Evolutionary conservation across 2,113 vertebrate genomes (phyloP).

Genomic region (Sorex fumeus): DNA sequence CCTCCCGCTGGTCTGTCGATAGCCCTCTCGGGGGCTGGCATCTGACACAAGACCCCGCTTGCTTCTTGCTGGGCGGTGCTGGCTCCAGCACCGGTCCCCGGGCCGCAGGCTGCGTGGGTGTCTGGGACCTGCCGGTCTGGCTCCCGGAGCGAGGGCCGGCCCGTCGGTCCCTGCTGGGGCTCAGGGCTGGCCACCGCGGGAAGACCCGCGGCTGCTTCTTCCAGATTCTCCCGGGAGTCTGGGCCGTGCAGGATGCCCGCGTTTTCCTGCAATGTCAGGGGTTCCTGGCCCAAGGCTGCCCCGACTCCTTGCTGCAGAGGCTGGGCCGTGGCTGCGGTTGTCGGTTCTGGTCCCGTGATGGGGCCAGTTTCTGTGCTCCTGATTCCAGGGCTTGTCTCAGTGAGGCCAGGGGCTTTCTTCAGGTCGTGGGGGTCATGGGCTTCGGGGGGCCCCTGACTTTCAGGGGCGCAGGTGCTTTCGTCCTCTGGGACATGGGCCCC

Average conservation of each 20-base stretch:
- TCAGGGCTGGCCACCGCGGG: accelerated
- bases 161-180: too few species aligned
- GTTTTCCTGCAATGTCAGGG: too few species aligned
- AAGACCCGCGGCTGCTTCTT: background rate
- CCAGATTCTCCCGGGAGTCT: background rate
- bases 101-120: background rate
- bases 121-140: background rate
- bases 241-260: accelerated
- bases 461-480: background rate
- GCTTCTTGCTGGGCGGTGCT: background rate
- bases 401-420: background rate
- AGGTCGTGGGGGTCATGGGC: accelerated
- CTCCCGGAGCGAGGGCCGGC: background rate
- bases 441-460: background rate
- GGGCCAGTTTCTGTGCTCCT: background rate
- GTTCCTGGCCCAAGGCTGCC: background rate
- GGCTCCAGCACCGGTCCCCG: background rate
- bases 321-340: too few species aligned
- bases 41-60: background rate
- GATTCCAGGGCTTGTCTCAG: background rate
- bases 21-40: background rate
- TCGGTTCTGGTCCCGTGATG: accelerated
- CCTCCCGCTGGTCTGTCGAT: background rate
- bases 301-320: background rate
- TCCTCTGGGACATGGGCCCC: background rate